Evolutionary conservation across 2,797 vertebrate species (phyloP).

Genomic region (Tragopan temminckii): DNA sequence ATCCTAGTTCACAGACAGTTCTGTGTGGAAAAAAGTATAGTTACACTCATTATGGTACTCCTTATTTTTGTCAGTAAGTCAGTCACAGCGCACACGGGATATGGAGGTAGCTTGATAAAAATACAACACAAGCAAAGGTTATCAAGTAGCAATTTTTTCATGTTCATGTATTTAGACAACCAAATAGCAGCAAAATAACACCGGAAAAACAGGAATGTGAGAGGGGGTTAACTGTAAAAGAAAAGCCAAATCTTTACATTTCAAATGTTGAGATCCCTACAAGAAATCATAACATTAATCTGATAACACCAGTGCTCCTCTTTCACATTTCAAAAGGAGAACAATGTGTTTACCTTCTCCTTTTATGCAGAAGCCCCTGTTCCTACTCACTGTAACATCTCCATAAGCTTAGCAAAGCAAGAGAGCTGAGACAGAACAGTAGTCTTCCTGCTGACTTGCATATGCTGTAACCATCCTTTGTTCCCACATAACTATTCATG

Average conservation of each 20-base stretch:
- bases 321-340: background rate
- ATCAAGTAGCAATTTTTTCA: background rate
- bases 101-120: background rate
- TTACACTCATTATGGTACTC: background rate
- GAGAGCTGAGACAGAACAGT: background rate
- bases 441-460: background rate
- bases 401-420: background rate
- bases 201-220: rapidly evolving
- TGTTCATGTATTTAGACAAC: background rate
- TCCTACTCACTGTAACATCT: background rate
- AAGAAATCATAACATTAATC: background rate
- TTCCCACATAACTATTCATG: background rate
- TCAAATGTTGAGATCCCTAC: background rate
- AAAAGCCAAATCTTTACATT: background rate
- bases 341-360: background rate
- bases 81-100: background rate
- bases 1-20: background rate
- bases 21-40: background rate
- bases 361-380: background rate
- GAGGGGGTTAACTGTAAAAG: background rate
- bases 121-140: background rate
- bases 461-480: background rate
- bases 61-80: background rate
- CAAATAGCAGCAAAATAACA: background rate
- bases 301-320: background rate